phyloP scores from a whole-genome alignment of 2,113 vertebrate species.

The Danionella cerebrum region DNA sequence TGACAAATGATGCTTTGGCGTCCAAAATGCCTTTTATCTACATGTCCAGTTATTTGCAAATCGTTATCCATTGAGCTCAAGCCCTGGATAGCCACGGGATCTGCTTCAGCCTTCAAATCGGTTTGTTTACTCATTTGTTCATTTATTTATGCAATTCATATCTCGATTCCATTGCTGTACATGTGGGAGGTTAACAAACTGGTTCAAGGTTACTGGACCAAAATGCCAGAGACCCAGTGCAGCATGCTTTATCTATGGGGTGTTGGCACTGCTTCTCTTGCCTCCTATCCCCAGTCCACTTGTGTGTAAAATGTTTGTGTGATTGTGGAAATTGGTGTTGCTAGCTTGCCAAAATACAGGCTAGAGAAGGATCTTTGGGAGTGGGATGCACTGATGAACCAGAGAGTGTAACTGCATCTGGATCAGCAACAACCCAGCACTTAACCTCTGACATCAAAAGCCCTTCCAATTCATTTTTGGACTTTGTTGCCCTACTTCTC shows the following conservation, averaged over 20 bases:
- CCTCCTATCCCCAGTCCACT: conserved; percentile 36
- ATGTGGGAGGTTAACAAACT: conserved; percentile 58
- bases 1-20: conserved; percentile 41
- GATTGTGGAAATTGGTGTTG: conserved; percentile 40
- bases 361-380: conserved; percentile 23
- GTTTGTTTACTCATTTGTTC: conserved; percentile 60
- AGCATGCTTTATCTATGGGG: conserved; percentile 43
- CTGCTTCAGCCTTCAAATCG: conserved; percentile 36
- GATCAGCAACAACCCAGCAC: conserved; percentile 1
- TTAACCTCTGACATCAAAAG: conserved; percentile 5
- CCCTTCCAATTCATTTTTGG: conserved; percentile 22
- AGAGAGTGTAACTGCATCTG: conserved; percentile 20
- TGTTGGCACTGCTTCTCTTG: conserved; percentile 38
- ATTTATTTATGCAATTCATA: conserved; percentile 63
- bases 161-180: conserved; percentile 43
- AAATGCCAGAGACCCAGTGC: conserved; percentile 8
- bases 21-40: conserved; percentile 59
- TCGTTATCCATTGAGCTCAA: conserved; percentile 52
- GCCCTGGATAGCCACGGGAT: conserved; percentile 50
- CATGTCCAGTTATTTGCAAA: conserved; percentile 60
- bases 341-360: conserved; percentile 44
- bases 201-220: conserved; percentile 54
- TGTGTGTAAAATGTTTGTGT: conserved; percentile 52
- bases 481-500: not conserved
- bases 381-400: conserved; percentile 38